Conservation (phyloP, 2,113 vertebrate genomes). For the Sinocyclocheilus grahami region DNA sequence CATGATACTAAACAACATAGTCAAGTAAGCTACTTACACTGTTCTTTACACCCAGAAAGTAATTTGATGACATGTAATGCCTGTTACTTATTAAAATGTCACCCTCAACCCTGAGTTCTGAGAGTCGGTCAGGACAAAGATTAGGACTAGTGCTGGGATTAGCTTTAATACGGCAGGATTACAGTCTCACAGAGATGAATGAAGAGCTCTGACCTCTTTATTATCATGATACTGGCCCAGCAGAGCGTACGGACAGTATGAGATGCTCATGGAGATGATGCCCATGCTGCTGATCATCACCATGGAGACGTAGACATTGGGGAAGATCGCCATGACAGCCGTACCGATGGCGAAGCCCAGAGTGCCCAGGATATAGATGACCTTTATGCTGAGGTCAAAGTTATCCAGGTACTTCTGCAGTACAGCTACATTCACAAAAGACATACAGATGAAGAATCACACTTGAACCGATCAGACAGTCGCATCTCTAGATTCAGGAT, state of each 20-base stretch:
- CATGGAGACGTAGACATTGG: constrained; percentile 95
- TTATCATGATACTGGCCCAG: constrained; percentile 96
- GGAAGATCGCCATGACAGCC: constrained; percentile 93
- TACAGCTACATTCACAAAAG: constrained; percentile 76
- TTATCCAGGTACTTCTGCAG: constrained; percentile 97
- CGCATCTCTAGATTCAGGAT: background rate
- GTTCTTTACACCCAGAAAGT: background rate
- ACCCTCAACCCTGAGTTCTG: background rate
- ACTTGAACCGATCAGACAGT: background rate
- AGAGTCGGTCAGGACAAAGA: background rate
- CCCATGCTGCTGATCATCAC: constrained; percentile 98
- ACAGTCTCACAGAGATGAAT: background rate
- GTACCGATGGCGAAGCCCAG: constrained; percentile 91
- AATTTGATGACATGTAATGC: background rate
- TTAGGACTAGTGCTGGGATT: background rate
- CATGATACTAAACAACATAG: background rate
- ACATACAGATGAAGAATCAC: background rate
- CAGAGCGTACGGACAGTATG: constrained; percentile 96
- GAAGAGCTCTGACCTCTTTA: constrained; percentile 80
- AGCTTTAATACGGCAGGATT: background rate
- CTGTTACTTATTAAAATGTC: background rate
- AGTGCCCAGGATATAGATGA: constrained; percentile 95
- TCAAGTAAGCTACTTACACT: background rate
- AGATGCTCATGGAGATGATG: constrained; percentile 98
- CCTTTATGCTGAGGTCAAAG: constrained; percentile 93